phyloP scores from a whole-genome alignment of 2,888 invertebrate species.

The Drepanosiphum platanoidis region DNA sequence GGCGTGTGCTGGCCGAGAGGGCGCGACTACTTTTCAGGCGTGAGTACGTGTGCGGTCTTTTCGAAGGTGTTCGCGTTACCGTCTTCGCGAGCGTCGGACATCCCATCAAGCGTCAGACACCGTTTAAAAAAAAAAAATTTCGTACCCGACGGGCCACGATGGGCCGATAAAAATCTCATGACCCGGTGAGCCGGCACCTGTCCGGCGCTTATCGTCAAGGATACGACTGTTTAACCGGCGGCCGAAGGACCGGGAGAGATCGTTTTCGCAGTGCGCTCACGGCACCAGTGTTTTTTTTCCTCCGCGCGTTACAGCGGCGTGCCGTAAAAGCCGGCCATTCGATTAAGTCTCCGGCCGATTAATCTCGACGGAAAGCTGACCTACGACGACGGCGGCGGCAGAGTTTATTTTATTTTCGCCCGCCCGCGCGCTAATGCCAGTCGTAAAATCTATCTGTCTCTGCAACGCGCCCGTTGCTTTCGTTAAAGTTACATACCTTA shows the following conservation, averaged over 20 bases:
- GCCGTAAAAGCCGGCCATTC: conserved; percentile 33
- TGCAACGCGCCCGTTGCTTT: neutral
- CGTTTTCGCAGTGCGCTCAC: conserved; percentile 43
- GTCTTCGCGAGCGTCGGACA: no score
- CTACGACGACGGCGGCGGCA: neutral
- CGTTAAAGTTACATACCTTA: neutral
- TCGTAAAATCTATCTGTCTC: conserved; percentile 33
- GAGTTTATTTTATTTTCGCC: conserved; percentile 2
- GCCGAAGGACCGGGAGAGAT: neutral
- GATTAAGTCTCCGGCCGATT: conserved; percentile 52
- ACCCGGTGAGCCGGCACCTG: no score
- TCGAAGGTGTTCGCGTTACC: no score
- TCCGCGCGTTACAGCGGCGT: neutral
- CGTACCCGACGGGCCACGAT: no score
- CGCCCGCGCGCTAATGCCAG: neutral
- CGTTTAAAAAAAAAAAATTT: no score
- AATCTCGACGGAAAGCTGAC: conserved; percentile 27
- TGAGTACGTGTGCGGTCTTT: neutral
- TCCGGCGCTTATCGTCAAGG: no score
- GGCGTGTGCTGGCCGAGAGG: neutral
- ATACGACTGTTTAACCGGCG: no score
- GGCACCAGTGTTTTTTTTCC: neutral
- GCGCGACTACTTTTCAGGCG: neutral
- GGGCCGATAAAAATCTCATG: no score
- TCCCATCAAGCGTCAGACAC: no score